Base-by-base conservation (phyloP, 2,113 vertebrate genomes). In the Crotalus helleri region DNA sequence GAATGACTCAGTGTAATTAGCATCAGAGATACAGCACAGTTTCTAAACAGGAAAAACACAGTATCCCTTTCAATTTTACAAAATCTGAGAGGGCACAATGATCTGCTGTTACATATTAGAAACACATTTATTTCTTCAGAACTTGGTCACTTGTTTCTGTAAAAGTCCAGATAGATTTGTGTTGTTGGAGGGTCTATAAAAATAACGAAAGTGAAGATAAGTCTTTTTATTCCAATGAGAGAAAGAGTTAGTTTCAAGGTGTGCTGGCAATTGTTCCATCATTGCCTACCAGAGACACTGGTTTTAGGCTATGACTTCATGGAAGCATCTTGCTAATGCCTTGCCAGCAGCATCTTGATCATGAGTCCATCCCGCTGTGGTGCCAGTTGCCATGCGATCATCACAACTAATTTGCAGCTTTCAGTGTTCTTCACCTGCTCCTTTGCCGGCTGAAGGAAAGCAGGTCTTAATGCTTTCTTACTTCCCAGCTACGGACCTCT, bases 291-390 rank as follows among this genome's bases (percentile, higher is more conserved):
- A 96, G 95, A 95, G 93, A 92, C 3, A 90, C 95, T 96, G 97
- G 97, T 88, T 98, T 95, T 91, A 94, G 97, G 96, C 97, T 94
- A 92, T 88, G 97, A 98, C 90, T 92, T 98, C 97, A 98, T 97
- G 89, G 94, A 96, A 90, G 95, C 96, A 96, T 93, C 91, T 49
- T 0, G 57, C 53, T 90, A 39, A 96, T 96, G 95, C 96, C 17
- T 95, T 96, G 94, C 97, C 53, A 93, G 92, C 55, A 93, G 90
- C 49, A 93, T 94, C 85, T 93, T 95, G 2, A 0, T 92, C 1
- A 54, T 86, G 85, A 57, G 54, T 9, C 85, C 86, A 69, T 93
- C 97, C 97, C 95, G 97, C 96, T 96, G 94, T 96, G 0, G 69
- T 93, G 87, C 93, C 95, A 44, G 94, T 96, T 95, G 96, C 96